Evolutionary conservation across 2,797 vertebrate species (phyloP).

Genomic region (Cuculus canorus): DNA sequence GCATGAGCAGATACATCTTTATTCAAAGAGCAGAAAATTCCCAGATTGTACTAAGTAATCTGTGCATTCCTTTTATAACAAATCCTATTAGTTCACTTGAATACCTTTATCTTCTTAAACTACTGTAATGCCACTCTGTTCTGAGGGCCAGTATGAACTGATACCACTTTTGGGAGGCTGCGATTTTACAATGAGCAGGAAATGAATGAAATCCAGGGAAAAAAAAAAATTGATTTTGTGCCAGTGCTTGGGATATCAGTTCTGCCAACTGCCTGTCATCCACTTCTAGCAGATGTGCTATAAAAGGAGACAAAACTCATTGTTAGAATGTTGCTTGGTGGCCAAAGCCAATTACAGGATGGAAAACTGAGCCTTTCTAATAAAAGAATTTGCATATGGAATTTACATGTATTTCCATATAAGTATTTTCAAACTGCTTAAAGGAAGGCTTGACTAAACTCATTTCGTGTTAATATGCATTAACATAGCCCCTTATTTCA

Average conservation of each 20-base stretch:
- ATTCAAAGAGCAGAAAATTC: background rate
- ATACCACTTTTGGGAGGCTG: background rate
- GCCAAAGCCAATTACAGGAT: conserved; percentile 42
- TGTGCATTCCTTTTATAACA: conserved; percentile 19
- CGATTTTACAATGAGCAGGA: conserved; percentile 14
- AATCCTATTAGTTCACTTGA: conserved; percentile 31
- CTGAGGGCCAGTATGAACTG: background rate
- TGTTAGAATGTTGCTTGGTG: conserved; percentile 7
- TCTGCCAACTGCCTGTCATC: conserved; percentile 50
- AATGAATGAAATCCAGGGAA: conserved; percentile 2
- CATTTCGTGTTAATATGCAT: background rate
- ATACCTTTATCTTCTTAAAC: conserved; percentile 15
- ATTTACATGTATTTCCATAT: background rate
- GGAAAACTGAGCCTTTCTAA: background rate
- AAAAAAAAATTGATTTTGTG: conserved; percentile 2
- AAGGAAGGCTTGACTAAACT: background rate
- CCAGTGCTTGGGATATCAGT: background rate
- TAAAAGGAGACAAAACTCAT: conserved; percentile 40
- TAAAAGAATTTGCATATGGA: conserved; percentile 37
- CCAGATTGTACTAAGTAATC: background rate
- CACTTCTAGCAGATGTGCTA: conserved; percentile 53
- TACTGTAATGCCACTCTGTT: background rate
- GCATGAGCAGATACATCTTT: background rate
- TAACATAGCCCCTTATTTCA: background rate
- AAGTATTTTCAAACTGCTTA: conserved; percentile 22